Evolutionary conservation across 2,888 invertebrate species (phyloP), one percentile per base, ranked within the genome.

Genomic region (Branchellion lobata): DNA sequence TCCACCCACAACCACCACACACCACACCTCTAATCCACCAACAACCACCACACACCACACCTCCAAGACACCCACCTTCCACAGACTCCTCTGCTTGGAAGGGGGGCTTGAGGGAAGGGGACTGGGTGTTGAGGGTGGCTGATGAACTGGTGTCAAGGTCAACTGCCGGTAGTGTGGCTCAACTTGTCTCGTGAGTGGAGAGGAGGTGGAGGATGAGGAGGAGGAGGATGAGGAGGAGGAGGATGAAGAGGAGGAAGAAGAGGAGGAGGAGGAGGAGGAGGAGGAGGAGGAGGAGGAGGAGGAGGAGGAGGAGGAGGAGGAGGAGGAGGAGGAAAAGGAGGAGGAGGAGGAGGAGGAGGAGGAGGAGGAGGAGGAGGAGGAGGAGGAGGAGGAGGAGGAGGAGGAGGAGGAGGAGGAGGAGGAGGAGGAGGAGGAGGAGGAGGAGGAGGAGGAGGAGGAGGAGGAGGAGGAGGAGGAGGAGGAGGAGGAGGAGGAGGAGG

Each of bases 91-190:
- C 47, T 68, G 86, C 87, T 8, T 84, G 85, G 61, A 80, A 79
- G n/a, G 84, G 86, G 8, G 86, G 86, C 0, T 83, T 87, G 1
- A 82, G 83, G 80, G 83, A 84, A 53, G 86, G 85, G n/a, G 87
- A 87, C 79, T 83, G 82, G 79, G 85, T 87, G 80, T 83, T 87
- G 51, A 81, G 84, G 71, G 84, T 87, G 79, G 87, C 87, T 82
- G 85, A 85, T 57, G 85, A 85, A 84, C 86, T 87, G 78, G 86
- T 87, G 57, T 86, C 86, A 3, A 81, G 87, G 78, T 86, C 87
- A 65, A 85, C 85, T 5, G 85, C 86, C 57, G 85, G 84, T 78
- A 86, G 86, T 79, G 86, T 87, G 1, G 86, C 86, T 33, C 85
- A 85, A 80, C 83, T 87, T 40, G 85, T 87, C 82, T 85, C 85